Percentiles rank a stretch among this genome's conserved stretches.
phyloP scores from a whole-genome alignment of 1,140 invertebrate genomes.

The Melipona quadrifasciata region DNA sequence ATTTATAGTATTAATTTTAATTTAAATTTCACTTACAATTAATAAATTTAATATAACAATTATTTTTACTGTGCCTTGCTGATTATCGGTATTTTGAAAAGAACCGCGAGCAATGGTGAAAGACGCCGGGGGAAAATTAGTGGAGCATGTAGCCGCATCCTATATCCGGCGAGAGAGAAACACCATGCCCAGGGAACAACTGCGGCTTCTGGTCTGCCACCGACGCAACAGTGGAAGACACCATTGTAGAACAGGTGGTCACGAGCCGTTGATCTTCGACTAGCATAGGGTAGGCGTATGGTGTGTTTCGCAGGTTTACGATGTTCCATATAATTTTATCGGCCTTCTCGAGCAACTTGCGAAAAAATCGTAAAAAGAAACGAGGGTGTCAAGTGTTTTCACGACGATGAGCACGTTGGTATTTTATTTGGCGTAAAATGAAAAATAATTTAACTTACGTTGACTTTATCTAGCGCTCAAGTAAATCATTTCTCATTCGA shows the following conservation, averaged over 20 bases:
- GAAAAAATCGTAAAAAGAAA: not conserved
- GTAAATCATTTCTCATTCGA: too few species aligned
- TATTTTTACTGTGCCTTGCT: too few species aligned
- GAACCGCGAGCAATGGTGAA: not conserved
- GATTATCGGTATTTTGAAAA: not conserved
- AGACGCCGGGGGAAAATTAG: constrained; percentile 54
- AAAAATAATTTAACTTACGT: too few species aligned
- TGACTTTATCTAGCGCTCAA: too few species aligned
- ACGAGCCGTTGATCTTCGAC: constrained; percentile 49
- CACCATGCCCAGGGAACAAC: constrained; percentile 33
- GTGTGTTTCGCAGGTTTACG: not conserved
- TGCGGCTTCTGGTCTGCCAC: constrained; percentile 24
- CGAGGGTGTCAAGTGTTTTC: not conserved
- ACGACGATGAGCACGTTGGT: not conserved
- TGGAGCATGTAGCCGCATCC: constrained; percentile 53
- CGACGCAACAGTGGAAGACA: constrained; percentile 51
- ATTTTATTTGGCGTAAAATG: too few species aligned
- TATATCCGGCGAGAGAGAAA: constrained; percentile 56
- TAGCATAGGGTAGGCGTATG: not conserved
- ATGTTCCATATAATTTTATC: not conserved
- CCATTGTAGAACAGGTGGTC: constrained; percentile 55
- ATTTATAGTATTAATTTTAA: too few species aligned
- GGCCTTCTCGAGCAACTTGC: too few species aligned
- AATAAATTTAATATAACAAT: too few species aligned
- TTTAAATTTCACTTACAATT: too few species aligned